Evolutionary conservation across 2,888 invertebrate species (phyloP).

Genomic region (Coelopa pilipes): DNA sequence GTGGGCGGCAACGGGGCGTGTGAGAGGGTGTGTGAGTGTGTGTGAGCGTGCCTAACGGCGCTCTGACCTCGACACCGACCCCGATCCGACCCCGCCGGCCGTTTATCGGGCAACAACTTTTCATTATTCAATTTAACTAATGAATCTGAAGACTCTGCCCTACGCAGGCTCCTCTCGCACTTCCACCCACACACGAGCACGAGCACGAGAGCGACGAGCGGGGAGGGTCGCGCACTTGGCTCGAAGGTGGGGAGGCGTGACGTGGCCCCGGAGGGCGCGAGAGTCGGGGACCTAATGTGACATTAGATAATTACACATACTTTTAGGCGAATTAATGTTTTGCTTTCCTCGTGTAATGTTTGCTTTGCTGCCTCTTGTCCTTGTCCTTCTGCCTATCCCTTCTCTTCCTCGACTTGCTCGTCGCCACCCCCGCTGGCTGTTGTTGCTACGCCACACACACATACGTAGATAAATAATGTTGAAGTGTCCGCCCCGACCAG

Average conservation of each 20-base stretch:
- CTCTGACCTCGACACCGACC: not conserved
- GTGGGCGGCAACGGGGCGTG: not conserved
- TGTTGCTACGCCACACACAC: constrained; percentile 6
- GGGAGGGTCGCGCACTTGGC: constrained; percentile 28
- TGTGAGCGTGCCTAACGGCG: not conserved
- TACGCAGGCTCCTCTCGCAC: constrained; percentile 43
- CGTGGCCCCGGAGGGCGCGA: too few species aligned
- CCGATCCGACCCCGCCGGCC: not conserved
- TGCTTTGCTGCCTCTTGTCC: constrained; percentile 37
- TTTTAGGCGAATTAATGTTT: constrained; percentile 53
- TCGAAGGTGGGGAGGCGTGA: constrained; percentile 32
- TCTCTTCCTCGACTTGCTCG: too few species aligned
- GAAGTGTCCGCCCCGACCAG: constrained; percentile 19
- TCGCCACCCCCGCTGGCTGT: not conserved
- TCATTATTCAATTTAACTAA: constrained; percentile 65
- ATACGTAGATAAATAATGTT: constrained; percentile 31
- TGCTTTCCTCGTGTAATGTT: constrained; percentile 38
- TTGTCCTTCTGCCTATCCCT: not conserved
- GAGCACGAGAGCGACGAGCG: constrained; percentile 23
- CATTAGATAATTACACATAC: constrained; percentile 43
- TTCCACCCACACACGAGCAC: constrained; percentile 31
- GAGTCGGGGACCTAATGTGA: constrained; percentile 24
- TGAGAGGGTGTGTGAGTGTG: not conserved
- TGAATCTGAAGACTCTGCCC: constrained; percentile 64
- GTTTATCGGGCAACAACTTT: constrained; percentile 50